Percentiles rank a stretch among this genome's conserved stretches.
Conservation (phyloP, 2,888 invertebrate genomes). For the Minunthozetes semirufus region DNA sequence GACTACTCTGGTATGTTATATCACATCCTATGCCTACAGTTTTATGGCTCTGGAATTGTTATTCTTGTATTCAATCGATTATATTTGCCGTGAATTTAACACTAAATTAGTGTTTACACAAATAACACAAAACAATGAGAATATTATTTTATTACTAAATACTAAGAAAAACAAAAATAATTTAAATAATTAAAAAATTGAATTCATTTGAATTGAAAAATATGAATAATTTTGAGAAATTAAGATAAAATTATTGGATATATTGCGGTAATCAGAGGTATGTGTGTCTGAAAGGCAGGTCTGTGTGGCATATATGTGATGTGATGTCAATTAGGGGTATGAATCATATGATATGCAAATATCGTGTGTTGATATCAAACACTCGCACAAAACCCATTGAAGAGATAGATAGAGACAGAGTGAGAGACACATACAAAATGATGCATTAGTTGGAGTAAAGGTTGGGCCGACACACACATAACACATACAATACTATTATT, state of each 20-base stretch:
- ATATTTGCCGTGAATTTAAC: conserved; percentile 1
- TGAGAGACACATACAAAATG: conserved; percentile 22
- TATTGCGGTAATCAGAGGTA: not conserved
- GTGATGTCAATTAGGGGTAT: not conserved
- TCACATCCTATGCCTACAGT: not conserved
- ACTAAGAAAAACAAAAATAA: not conserved
- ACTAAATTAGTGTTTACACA: conserved; percentile 14
- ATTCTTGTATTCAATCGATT: conserved; percentile 11
- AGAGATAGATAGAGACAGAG: not conserved
- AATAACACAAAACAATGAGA: not conserved
- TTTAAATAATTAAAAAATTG: not conserved
- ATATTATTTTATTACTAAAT: conserved; percentile 5
- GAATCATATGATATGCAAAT: conserved; percentile 29
- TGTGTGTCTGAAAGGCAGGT: not conserved
- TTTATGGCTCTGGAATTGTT: conserved; percentile 6
- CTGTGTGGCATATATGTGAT: too few relatives aligned
- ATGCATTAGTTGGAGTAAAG: conserved; percentile 10
- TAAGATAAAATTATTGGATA: not conserved
- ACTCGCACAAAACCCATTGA: not conserved
- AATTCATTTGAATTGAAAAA: not conserved
- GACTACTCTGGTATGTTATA: not conserved
- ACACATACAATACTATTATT: conserved; percentile 11
- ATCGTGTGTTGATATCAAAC: not conserved
- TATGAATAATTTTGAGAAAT: not conserved
- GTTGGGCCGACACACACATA: conserved; percentile 18